These are phyloP conservation scores for Griposia aprilina DNA, from an alignment of 2,888 invertebrate genomes.

Conservation along the genomic window DNA sequence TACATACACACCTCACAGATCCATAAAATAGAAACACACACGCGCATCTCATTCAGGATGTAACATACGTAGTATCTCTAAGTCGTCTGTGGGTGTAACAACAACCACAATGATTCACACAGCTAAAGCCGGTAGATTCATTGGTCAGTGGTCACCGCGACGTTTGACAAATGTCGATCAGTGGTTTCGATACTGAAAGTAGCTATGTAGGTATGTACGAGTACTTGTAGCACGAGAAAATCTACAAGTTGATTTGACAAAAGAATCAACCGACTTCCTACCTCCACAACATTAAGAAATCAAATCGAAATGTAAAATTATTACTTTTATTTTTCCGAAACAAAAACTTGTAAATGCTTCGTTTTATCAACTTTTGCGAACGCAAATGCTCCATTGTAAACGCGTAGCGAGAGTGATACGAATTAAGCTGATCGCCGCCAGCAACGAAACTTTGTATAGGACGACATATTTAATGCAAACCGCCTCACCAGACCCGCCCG, in stretches of 20 bases:
- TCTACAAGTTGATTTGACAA: not conserved
- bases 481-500: not conserved
- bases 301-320: constrained; percentile 9
- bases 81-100: too few species aligned
- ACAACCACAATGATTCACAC: too few species aligned
- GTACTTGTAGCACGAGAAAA: not conserved
- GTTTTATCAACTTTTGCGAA: not conserved
- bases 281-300: not conserved
- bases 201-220: too few species aligned
- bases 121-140: too few species aligned
- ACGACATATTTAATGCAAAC: constrained; percentile 25
- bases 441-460: constrained; percentile 26
- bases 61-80: too few species aligned
- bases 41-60: not conserved
- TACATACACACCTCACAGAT: not conserved
- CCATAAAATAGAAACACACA: not conserved
- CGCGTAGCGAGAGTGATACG: not conserved
- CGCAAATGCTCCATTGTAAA: not conserved
- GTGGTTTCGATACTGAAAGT: too few species aligned
- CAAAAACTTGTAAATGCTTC: not conserved
- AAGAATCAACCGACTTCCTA: too few species aligned
- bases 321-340: constrained; percentile 1
- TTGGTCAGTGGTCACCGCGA: too few species aligned
- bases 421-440: not conserved
- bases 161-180: not conserved